A percentile compares a stretch with the other conserved stretches of the same genome.
Conservation (phyloP, 2,113 vertebrate species). For the Philantomba maxwellii region DNA sequence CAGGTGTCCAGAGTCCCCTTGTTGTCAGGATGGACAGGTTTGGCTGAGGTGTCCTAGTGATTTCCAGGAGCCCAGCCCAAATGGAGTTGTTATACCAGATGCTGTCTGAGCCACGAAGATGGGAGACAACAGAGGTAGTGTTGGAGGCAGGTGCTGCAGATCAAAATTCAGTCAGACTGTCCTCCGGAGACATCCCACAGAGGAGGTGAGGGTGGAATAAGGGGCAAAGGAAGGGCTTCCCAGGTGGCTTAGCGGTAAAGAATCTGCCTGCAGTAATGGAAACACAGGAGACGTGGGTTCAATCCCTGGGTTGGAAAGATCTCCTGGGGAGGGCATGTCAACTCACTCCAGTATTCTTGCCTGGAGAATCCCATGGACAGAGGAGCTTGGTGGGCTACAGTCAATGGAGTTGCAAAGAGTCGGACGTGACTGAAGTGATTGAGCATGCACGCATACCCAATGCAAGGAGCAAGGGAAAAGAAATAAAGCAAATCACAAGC, state of each 20-base stretch:
- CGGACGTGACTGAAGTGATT: background rate
- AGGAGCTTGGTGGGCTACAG: background rate
- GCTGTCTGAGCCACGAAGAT: background rate
- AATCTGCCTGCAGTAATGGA: background rate
- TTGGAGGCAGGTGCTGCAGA: background rate
- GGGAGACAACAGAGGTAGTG: background rate
- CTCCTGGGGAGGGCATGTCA: background rate
- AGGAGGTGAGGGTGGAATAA: background rate
- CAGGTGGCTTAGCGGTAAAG: background rate
- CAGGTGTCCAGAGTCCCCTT: background rate
- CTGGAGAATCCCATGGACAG: background rate
- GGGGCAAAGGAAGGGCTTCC: background rate
- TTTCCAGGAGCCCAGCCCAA: background rate
- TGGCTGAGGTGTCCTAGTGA: background rate
- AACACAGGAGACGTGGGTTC: fast-evolving
- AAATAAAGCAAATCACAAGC: background rate
- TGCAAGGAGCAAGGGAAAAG: background rate
- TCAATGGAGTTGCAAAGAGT: background rate
- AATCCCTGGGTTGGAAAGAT: background rate
- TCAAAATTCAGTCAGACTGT: background rate
- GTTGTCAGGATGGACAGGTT: background rate
- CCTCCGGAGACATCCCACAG: background rate
- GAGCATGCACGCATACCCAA: fast-evolving
- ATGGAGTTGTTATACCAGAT: background rate
- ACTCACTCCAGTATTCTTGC: background rate